These are phyloP conservation scores for Epinotia ramella DNA, from an alignment of 2,888 invertebrate genomes.

Conservation along the genomic window DNA sequence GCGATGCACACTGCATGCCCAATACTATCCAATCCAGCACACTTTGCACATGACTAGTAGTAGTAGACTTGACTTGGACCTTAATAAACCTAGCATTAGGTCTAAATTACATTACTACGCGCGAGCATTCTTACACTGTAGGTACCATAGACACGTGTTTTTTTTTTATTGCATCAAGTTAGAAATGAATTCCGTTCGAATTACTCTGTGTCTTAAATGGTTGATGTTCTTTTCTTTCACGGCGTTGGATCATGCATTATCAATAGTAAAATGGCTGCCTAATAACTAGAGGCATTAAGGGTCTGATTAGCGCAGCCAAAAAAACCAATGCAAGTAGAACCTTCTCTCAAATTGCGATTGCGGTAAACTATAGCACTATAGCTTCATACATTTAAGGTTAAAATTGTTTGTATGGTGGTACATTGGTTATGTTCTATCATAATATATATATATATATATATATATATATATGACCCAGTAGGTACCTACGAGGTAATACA, in stretches of 20 bases:
- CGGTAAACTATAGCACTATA: no score
- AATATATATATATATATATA: no score
- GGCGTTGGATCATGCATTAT: background rate
- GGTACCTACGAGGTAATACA: no score
- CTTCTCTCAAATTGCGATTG: no score
- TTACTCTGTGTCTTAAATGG: background rate
- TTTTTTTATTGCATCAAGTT: background rate
- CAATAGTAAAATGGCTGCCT: background rate
- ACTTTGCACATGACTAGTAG: slow-evolving; percentile 2
- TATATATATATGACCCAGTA: no score
- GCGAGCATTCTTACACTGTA: no score
- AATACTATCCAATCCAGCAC: slow-evolving; percentile 14
- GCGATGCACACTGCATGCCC: slow-evolving; percentile 46
- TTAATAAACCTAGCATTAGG: background rate
- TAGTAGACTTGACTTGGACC: background rate
- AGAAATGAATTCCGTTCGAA: background rate
- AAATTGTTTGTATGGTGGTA: no score
- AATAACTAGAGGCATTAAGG: background rate
- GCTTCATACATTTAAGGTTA: no score
- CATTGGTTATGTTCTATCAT: no score
- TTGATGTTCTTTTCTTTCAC: background rate
- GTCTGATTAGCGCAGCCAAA: no score
- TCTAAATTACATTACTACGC: background rate
- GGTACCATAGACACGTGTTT: background rate
- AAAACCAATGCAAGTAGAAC: no score